Percentiles rank a stretch among this genome's conserved stretches.
phyloP scores from a whole-genome alignment of 1,140 invertebrate genomes.

The Drosophila bocki region DNA sequence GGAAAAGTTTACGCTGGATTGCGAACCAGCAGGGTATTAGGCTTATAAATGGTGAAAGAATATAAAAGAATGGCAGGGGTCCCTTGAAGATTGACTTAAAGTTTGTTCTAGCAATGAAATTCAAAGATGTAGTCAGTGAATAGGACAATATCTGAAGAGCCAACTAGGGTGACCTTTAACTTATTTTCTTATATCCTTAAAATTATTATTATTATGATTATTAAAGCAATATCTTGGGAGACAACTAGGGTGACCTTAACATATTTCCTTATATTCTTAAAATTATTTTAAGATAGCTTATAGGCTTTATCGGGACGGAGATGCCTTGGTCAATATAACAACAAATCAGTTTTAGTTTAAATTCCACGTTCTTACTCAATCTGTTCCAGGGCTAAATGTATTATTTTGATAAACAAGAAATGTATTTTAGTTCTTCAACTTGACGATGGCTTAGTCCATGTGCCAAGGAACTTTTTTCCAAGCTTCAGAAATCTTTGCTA shows the following conservation, averaged over 20 bases:
- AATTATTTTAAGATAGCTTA: no score
- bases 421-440: conserved; percentile 42
- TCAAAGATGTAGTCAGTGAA: background rate
- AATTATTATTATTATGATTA: no score
- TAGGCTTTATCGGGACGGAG: background rate
- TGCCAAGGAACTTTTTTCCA: conserved; percentile 27
- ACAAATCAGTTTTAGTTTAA: background rate
- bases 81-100: background rate
- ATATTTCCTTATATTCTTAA: no score
- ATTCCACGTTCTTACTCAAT: background rate
- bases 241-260: background rate
- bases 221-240: background rate
- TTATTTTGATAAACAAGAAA: conserved; percentile 34
- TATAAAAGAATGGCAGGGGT: conserved; percentile 5
- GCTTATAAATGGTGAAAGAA: conserved; percentile 24
- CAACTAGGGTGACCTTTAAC: background rate
- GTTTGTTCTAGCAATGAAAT: background rate
- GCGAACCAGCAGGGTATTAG: conserved; percentile 43
- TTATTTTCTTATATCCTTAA: background rate
- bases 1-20: conserved; percentile 30
- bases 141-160: background rate
- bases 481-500: conserved; percentile 33
- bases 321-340: background rate
- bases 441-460: conserved; percentile 32
- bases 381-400: background rate